Conservation (phyloP, 2,113 vertebrate species). For the Tinamus guttatus region DNA sequence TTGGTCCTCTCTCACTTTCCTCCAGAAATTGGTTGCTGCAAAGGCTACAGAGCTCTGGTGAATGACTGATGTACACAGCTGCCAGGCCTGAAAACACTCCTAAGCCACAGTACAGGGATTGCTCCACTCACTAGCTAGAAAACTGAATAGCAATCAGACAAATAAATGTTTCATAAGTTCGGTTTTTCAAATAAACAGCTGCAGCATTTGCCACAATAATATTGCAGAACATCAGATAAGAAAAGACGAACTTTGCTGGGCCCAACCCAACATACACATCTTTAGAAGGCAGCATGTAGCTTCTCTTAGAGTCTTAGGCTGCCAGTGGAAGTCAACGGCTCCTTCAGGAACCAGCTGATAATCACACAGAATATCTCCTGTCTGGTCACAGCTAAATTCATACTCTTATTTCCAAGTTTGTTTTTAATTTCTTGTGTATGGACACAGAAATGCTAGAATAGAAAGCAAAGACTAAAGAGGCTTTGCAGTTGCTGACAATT, state of each 20-base stretch:
- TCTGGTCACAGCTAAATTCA: not conserved
- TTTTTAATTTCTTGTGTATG: not conserved
- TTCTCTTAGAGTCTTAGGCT: fast-evolving
- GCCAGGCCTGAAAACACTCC: not conserved
- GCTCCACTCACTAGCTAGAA: not conserved
- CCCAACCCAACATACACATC: not conserved
- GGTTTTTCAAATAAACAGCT: not conserved
- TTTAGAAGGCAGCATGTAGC: not conserved
- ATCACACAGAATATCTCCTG: not conserved
- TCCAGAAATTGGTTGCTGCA: not conserved
- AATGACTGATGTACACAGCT: not conserved
- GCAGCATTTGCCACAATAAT: not conserved
- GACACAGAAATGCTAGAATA: not conserved
- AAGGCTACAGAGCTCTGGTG: not conserved
- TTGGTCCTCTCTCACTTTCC: not conserved
- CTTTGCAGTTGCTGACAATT: not conserved
- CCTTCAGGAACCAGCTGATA: not conserved
- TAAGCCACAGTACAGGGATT: not conserved
- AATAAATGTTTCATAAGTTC: not conserved
- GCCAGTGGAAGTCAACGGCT: not conserved
- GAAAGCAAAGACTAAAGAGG: not conserved
- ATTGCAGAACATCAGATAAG: not conserved
- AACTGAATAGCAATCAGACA: not conserved
- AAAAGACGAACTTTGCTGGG: not conserved
- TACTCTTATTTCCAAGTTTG: not conserved